Percentiles rank a stretch among this genome's conserved stretches.
phyloP scores from a whole-genome alignment of 2,797 vertebrate species.

The Scolopax rusticola region DNA sequence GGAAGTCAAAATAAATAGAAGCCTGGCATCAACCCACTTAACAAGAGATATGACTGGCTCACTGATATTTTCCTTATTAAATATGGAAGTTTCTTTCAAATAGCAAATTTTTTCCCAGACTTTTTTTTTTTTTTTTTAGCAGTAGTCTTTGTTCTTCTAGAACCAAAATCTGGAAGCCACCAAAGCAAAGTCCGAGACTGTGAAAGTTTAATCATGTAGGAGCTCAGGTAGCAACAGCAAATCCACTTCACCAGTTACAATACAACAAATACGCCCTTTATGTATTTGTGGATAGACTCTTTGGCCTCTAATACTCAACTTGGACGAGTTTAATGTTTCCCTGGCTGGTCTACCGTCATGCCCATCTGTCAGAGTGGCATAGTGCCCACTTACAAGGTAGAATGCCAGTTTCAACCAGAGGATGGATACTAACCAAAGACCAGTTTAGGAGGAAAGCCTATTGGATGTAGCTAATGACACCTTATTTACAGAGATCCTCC shows the following conservation, averaged over 20 bases:
- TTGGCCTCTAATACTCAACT: constrained; percentile 59
- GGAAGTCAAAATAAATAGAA: constrained; percentile 36
- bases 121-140: neutral
- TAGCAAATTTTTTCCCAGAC: neutral
- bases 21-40: constrained; percentile 33
- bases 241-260: neutral
- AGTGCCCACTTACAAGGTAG: constrained; percentile 67
- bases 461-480: constrained; percentile 56
- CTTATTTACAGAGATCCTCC: constrained; percentile 72
- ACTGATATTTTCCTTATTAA: neutral
- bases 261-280: neutral
- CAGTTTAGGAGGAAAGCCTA: constrained; percentile 50
- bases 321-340: constrained; percentile 73
- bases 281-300: constrained; percentile 51
- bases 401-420: constrained; percentile 53
- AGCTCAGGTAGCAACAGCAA: neutral
- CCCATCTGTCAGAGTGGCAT: constrained; percentile 81
- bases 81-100: neutral
- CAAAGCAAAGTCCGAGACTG: neutral
- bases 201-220: neutral
- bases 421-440: constrained; percentile 54
- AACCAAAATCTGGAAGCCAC: neutral
- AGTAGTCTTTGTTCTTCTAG: neutral
- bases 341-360: constrained; percentile 67
- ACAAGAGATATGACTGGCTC: neutral